phyloP scores from a whole-genome alignment of 2,113 vertebrate species.

The Platycercus adscitus region DNA sequence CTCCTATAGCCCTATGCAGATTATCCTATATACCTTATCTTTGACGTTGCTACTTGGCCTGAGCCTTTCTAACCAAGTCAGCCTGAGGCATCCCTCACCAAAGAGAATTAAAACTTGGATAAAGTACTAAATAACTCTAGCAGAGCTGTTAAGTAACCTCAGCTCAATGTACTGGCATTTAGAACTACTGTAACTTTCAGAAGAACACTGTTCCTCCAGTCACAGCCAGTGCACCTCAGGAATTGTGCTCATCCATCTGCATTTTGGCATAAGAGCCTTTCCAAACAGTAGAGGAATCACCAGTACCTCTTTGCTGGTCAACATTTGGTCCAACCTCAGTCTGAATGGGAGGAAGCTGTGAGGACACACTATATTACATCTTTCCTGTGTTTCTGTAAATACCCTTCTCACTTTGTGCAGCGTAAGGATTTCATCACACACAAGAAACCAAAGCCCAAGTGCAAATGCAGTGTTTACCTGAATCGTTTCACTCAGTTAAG shows the following conservation, averaged over 20 bases:
- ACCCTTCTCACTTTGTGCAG: background rate
- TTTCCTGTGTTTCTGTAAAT: background rate
- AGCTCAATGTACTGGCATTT: background rate
- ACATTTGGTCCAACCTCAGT: background rate
- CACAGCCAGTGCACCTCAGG: background rate
- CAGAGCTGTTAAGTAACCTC: fast-evolving
- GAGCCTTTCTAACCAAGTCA: background rate
- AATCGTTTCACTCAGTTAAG: background rate
- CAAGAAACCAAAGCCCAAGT: fast-evolving
- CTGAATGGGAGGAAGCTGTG: background rate
- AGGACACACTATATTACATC: fast-evolving
- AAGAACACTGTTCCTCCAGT: background rate
- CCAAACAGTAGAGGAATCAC: background rate
- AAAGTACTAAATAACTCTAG: background rate
- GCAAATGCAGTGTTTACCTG: background rate
- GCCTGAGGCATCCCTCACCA: background rate
- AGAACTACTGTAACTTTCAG: background rate
- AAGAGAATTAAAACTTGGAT: background rate
- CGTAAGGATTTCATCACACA: background rate
- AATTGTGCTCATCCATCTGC: background rate
- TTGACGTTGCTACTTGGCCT: background rate
- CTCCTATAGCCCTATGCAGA: background rate
- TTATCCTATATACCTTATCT: background rate
- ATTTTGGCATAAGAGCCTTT: background rate
- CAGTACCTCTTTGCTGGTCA: background rate